Evolutionary conservation across 1,140 invertebrate species (phyloP).

Genomic region (Brachionus manjavacas): DNA sequence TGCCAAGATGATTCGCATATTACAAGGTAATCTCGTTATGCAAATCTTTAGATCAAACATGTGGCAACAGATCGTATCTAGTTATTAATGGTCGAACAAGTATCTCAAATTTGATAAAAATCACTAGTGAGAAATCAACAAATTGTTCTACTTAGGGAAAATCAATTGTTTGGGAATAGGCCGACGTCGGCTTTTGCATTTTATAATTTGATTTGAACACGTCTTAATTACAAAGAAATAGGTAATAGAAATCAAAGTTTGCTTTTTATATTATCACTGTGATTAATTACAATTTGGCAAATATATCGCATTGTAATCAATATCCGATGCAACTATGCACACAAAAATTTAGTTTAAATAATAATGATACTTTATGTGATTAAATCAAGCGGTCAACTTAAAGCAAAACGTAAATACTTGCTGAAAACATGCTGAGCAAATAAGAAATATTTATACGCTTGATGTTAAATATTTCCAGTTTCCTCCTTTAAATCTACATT

Average conservation of each 20-base stretch:
- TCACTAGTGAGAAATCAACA: background rate
- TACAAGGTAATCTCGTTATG: background rate
- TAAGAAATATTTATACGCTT: constrained; percentile 23
- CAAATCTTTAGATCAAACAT: background rate
- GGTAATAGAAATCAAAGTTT: background rate
- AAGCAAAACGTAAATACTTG: constrained; percentile 16
- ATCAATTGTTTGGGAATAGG: background rate
- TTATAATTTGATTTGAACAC: background rate
- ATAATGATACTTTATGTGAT: background rate
- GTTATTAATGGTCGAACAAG: background rate
- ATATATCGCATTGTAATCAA: constrained; percentile 22
- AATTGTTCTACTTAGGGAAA: background rate
- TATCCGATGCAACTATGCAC: background rate
- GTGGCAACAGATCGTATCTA: background rate
- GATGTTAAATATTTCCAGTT: background rate
- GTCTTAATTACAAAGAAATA: constrained; percentile 5
- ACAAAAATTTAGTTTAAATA: background rate
- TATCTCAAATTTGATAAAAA: background rate
- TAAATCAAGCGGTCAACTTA: background rate
- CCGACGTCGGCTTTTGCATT: background rate
- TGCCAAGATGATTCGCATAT: no score
- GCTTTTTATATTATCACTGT: constrained; percentile 7
- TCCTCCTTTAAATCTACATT: background rate
- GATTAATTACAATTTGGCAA: constrained; percentile 9
- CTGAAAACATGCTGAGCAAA: constrained; percentile 33